Conservation (phyloP, 2,113 vertebrate species). For the Paraplagusia blochii region DNA sequence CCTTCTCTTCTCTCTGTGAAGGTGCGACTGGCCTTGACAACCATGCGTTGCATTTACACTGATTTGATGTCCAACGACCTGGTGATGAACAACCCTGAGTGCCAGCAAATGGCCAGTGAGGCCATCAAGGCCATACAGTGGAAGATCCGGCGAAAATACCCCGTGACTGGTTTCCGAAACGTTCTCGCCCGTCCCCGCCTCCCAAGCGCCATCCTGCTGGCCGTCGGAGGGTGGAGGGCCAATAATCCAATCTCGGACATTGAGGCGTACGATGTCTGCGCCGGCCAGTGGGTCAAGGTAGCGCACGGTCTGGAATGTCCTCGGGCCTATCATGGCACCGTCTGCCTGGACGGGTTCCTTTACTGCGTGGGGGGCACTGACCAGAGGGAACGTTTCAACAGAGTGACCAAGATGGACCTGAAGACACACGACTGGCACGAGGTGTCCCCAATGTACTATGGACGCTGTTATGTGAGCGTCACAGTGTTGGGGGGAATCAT, state of each 20-base stretch:
- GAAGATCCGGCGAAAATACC: background rate
- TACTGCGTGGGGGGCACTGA: slow-evolving; percentile 43
- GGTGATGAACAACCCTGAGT: background rate
- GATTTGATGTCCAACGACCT: slow-evolving; percentile 20
- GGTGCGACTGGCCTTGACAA: slow-evolving; percentile 29
- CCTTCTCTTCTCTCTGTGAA: slow-evolving; percentile 1
- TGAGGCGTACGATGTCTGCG: slow-evolving; percentile 20
- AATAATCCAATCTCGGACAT: background rate
- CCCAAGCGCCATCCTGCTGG: slow-evolving; percentile 26
- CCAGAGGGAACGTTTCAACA: background rate
- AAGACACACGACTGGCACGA: slow-evolving; percentile 24
- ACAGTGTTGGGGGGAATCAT: slow-evolving; percentile 9
- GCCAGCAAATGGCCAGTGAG: background rate
- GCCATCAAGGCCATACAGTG: background rate
- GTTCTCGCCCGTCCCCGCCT: slow-evolving; percentile 19
- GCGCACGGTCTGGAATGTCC: background rate
- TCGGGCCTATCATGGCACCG: slow-evolving; percentile 22
- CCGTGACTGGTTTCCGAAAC: background rate
- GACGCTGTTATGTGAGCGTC: slow-evolving; percentile 47
- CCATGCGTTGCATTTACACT: background rate
- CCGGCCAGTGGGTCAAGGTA: slow-evolving; percentile 20
- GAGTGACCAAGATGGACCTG: slow-evolving; percentile 30
- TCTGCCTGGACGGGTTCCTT: slow-evolving; percentile 20
- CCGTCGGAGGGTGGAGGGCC: slow-evolving; percentile 24
- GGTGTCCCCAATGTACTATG: slow-evolving; percentile 28